These are phyloP conservation scores for Mesocricetus auratus DNA, from an alignment of 2,113 vertebrate species.

Conservation along the genomic window DNA sequence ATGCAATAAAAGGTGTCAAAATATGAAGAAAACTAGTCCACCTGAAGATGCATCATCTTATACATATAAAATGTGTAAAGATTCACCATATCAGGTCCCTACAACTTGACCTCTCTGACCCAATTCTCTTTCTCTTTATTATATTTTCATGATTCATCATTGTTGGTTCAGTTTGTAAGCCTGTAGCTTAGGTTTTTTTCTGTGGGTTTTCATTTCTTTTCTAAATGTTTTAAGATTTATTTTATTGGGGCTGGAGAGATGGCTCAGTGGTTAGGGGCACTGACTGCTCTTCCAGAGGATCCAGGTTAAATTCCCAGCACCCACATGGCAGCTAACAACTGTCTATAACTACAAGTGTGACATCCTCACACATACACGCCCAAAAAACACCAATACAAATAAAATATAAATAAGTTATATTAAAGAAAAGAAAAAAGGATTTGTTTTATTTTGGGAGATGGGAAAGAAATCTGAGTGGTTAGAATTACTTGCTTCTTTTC, in stretches of 20 bases:
- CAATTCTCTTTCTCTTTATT: neutral
- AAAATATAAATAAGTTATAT: too few relatives aligned
- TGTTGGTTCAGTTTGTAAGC: conserved; percentile 18
- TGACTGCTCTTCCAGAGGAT: neutral
- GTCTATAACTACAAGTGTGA: too few relatives aligned
- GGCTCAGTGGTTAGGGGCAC: neutral
- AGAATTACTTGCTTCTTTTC: neutral
- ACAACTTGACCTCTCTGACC: neutral
- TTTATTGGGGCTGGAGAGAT: neutral
- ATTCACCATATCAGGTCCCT: neutral
- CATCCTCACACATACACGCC: too few relatives aligned
- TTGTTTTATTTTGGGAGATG: too few relatives aligned
- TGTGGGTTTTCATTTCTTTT: neutral
- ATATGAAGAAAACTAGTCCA: neutral
- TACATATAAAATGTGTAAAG: neutral
- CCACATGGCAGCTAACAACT: neutral
- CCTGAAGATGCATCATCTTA: neutral
- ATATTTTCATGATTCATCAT: too few relatives aligned
- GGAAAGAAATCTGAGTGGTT: too few relatives aligned
- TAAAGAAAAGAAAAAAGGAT: too few relatives aligned
- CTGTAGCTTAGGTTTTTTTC: neutral
- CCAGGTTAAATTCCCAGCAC: neutral
- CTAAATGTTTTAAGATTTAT: too few relatives aligned
- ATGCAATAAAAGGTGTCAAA: neutral
- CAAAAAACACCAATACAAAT: too few relatives aligned